phyloP scores from a whole-genome alignment of 2,888 invertebrate genomes.

The Nymphalis polychloros region DNA sequence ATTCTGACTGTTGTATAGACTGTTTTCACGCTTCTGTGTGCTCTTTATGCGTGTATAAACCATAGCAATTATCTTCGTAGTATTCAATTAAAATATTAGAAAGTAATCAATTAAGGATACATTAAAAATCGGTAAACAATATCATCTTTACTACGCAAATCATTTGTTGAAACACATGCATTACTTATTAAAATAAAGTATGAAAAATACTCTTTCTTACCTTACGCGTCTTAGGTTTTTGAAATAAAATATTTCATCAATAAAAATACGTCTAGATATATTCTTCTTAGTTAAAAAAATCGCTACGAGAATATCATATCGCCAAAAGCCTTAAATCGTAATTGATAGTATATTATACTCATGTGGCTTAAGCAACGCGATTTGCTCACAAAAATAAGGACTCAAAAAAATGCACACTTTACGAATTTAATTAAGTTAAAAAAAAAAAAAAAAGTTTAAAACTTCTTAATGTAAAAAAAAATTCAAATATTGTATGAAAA shows the following conservation, averaged over 20 bases:
- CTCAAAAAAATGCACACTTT: slow-evolving; percentile 51
- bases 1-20: slow-evolving; percentile 37
- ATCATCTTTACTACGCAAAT: not conserved
- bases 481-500: slow-evolving; percentile 41
- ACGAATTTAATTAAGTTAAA: slow-evolving; percentile 58
- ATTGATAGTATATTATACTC: not conserved
- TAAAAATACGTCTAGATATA: not conserved
- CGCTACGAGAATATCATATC: slow-evolving; percentile 1
- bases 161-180: not conserved
- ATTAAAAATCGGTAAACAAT: not conserved
- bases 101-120: not conserved
- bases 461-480: slow-evolving; percentile 49
- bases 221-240: too few relatives aligned
- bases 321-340: slow-evolving; percentile 8
- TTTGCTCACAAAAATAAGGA: slow-evolving; percentile 41
- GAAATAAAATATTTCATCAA: too few relatives aligned
- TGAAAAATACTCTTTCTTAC: too few relatives aligned
- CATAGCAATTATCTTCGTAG: slow-evolving; percentile 46
- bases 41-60: slow-evolving; percentile 55
- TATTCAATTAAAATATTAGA: slow-evolving; percentile 9
- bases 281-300: not conserved
- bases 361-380: slow-evolving; percentile 34
- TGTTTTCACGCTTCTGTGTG: slow-evolving; percentile 52
- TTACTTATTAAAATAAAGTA: too few relatives aligned
- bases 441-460: slow-evolving; percentile 43